These are phyloP conservation scores for Euclidia mi DNA, from an alignment of 2,888 invertebrate species.

Conservation along the genomic window DNA sequence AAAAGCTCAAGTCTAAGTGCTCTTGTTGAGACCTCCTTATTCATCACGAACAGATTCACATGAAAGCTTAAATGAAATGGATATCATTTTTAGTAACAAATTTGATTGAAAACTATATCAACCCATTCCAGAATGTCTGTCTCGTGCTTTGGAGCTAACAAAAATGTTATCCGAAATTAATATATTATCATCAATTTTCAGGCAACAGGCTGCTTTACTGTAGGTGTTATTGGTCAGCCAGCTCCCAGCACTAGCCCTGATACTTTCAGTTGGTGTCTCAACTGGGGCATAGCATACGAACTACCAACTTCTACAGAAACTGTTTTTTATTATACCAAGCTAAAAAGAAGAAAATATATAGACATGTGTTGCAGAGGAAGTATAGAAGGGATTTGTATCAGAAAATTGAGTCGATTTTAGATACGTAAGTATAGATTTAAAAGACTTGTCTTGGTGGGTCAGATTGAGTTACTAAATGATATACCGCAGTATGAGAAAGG, in stretches of 20 bases:
- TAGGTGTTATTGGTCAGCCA: constrained; percentile 85
- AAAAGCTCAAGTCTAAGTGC: too few relatives aligned
- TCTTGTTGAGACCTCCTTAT: too few relatives aligned
- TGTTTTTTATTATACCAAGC: constrained; percentile 59
- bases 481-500: too few relatives aligned
- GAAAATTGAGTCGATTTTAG: constrained; percentile 92
- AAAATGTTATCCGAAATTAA: too few relatives aligned
- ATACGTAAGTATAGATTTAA: constrained; percentile 89
- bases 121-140: too few relatives aligned
- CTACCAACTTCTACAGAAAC: constrained; percentile 90
- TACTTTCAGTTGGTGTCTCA: constrained; percentile 91
- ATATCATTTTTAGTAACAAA: too few relatives aligned
- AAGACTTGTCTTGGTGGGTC: background rate
- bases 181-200: constrained; percentile 36
- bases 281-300: constrained; percentile 93
- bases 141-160: too few relatives aligned
- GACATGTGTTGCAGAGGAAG: constrained; percentile 88
- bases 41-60: too few relatives aligned
- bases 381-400: constrained; percentile 92
- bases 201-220: constrained; percentile 91
- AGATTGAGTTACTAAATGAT: too few relatives aligned
- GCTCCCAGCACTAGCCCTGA: constrained; percentile 82
- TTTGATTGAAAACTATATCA: too few relatives aligned
- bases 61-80: too few relatives aligned
- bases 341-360: constrained; percentile 9